Evolutionary conservation across 2,797 vertebrate genomes (phyloP).

Genomic region (Anguilla pacifica): DNA sequence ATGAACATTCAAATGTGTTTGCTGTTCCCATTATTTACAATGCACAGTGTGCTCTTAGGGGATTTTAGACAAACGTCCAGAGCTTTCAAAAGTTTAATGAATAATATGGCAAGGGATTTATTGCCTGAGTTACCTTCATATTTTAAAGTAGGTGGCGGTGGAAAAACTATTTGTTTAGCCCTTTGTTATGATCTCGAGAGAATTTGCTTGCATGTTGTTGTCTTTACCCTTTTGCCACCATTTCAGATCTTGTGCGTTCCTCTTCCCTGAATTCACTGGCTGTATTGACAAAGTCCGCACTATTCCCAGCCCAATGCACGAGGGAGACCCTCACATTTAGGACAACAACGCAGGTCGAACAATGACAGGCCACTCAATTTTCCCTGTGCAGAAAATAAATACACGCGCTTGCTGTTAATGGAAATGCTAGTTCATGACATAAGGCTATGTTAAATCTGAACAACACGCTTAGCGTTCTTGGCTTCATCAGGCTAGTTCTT

Average conservation of each 20-base stretch:
- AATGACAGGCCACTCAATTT: slow-evolving; percentile 45
- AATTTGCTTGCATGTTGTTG: not conserved
- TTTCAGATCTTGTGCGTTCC: slow-evolving; percentile 42
- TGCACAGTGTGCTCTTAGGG: slow-evolving; percentile 8
- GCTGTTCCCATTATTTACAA: slow-evolving; percentile 12
- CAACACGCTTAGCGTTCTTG: slow-evolving; percentile 47
- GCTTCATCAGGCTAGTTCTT: slow-evolving; percentile 29
- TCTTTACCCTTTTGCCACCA: slow-evolving; percentile 34
- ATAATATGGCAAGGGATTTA: slow-evolving; percentile 10
- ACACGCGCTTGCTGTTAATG: slow-evolving; percentile 40
- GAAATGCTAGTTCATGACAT: not conserved
- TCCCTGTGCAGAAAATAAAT: slow-evolving; percentile 38
- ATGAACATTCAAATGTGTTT: slow-evolving; percentile 5
- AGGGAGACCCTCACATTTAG: slow-evolving; percentile 38
- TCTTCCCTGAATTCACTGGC: slow-evolving; percentile 39
- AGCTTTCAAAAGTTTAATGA: slow-evolving; percentile 53
- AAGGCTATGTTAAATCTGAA: slow-evolving; percentile 25
- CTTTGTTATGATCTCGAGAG: not conserved
- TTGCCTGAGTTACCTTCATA: slow-evolving; percentile 9
- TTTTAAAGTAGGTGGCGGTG: not conserved
- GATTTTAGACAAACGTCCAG: slow-evolving; percentile 32
- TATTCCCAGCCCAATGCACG: slow-evolving; percentile 40
- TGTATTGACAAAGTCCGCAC: slow-evolving; percentile 42
- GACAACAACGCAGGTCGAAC: slow-evolving; percentile 40
- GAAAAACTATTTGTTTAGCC: slow-evolving; percentile 17